phyloP scores from a whole-genome alignment of 2,888 invertebrate species.

The Heliconius hortense region DNA sequence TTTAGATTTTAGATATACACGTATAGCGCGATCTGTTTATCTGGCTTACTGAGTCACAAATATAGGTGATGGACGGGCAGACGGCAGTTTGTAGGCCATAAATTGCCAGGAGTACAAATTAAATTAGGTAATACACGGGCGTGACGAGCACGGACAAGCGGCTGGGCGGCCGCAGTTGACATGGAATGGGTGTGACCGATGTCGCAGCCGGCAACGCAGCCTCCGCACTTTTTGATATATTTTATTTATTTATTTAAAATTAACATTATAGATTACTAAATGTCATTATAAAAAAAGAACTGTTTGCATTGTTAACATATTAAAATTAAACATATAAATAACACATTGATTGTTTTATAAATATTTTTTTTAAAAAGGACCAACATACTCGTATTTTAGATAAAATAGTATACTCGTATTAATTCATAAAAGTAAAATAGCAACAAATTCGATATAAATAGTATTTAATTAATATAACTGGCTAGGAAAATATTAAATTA shows the following conservation, averaged over 20 bases:
- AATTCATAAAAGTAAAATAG: not conserved
- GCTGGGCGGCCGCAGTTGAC: slow-evolving; percentile 65
- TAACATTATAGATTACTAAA: not conserved
- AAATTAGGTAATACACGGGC: slow-evolving; percentile 80
- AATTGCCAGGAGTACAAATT: slow-evolving; percentile 79
- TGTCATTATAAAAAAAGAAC: not conserved
- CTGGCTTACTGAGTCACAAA: slow-evolving; percentile 40
- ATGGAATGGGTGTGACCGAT: slow-evolving; percentile 76
- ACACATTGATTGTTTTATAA: too few relatives aligned
- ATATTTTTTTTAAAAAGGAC: too few relatives aligned
- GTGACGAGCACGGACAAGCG: slow-evolving; percentile 76
- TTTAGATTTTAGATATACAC: slow-evolving; percentile 20
- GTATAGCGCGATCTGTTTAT: slow-evolving; percentile 31
- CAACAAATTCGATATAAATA: not conserved
- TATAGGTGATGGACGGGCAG: slow-evolving; percentile 67
- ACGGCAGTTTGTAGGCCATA: slow-evolving; percentile 72
- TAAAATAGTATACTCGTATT: too few relatives aligned
- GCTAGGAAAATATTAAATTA: not conserved
- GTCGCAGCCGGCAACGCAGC: slow-evolving; percentile 50
- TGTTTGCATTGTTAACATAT: not conserved
- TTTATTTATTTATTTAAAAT: slow-evolving; percentile 42
- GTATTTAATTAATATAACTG: not conserved
- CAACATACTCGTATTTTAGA: too few relatives aligned
- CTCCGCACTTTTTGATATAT: slow-evolving; percentile 53
- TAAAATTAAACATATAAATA: not conserved